Conservation (phyloP, 2,797 vertebrate species). For the Phrynocephalus forsythii region DNA sequence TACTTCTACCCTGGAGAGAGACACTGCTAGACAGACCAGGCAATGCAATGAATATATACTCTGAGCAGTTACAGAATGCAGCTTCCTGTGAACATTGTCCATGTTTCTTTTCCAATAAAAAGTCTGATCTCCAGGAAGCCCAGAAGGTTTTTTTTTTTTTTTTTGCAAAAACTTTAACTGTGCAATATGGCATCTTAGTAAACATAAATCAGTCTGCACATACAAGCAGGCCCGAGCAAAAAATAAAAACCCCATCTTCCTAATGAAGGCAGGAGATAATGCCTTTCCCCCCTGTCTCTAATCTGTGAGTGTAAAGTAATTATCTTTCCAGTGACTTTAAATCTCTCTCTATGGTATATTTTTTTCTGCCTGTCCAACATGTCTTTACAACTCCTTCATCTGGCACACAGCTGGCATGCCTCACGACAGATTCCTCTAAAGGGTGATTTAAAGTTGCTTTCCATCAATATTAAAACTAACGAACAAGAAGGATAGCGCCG, state of each 20-base stretch:
- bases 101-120: constrained; percentile 21
- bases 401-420: constrained; percentile 74
- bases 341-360: constrained; percentile 74
- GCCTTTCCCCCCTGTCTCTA: constrained; percentile 58
- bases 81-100: background rate
- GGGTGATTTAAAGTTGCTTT: constrained; percentile 76
- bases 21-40: background rate
- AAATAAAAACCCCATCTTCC: constrained; percentile 19
- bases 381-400: constrained; percentile 74
- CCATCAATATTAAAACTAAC: constrained; percentile 74
- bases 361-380: constrained; percentile 63
- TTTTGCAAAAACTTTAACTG: constrained; percentile 38
- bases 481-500: constrained; percentile 50
- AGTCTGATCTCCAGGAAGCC: constrained; percentile 27
- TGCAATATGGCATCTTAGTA: constrained; percentile 61
- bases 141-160: constrained; percentile 19
- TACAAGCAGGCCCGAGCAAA: constrained; percentile 38
- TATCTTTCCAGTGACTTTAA: constrained; percentile 75
- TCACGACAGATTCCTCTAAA: constrained; percentile 72
- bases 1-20: too few relatives aligned
- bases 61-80: background rate
- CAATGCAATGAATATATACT: background rate
- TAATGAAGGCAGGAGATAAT: constrained; percentile 60
- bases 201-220: constrained; percentile 43
- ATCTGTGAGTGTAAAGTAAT: constrained; percentile 73